Evolutionary conservation across 2,113 vertebrate genomes (phyloP), one percentile per base, ranked within the genome.

Genomic region (Anarhynchus alexandrinus): DNA sequence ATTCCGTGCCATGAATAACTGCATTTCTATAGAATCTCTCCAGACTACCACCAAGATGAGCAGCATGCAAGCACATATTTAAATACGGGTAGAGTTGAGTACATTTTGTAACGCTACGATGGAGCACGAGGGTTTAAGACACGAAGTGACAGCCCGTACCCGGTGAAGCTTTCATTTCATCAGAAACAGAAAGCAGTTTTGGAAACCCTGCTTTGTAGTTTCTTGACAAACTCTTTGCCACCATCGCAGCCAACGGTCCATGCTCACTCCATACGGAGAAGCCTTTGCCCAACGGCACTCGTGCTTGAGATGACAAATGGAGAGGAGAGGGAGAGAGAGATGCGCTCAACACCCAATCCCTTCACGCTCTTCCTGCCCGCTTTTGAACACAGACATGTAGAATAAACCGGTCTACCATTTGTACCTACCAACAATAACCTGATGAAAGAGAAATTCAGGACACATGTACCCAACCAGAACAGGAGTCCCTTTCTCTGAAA

Each of bases 11-110:
- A 27, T 3, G 5, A n/a, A 49, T 40, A 54, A 65, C 25, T 57
- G 3, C 71, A 20, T 54, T 73, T 62, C 11, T 52, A 15, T 2
- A 69, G 43, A 61, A 25, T 26, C 52, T 40, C 67, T 59, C 8
- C 11, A 52, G 36, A 27, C 17, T 32, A 36, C 11, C 10, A 10
- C 6, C 0, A 0, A 45, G n/a, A 59, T 2, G 8, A 65, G 32
- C 58, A 65, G 45, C 30, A 9, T 6, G 12, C 29, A 32, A 43
- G 26, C 43, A 49, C 1, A 0, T 9, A 40, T 9, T 22, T 52
- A 47, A 76, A 65, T 13, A 21, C 38, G 21, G 34, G 22, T 3
- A 27, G 30, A 27, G 8, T 10, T 2, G 18, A 43, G 12, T 15
- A n/a, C 45, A 27, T 69, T 89, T 89, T 86, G 34, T 57, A n/a